Percentiles rank a stretch among this genome's conserved stretches.
Conservation (phyloP, 2,888 invertebrate species). For the Dromius quadrimaculatus region DNA sequence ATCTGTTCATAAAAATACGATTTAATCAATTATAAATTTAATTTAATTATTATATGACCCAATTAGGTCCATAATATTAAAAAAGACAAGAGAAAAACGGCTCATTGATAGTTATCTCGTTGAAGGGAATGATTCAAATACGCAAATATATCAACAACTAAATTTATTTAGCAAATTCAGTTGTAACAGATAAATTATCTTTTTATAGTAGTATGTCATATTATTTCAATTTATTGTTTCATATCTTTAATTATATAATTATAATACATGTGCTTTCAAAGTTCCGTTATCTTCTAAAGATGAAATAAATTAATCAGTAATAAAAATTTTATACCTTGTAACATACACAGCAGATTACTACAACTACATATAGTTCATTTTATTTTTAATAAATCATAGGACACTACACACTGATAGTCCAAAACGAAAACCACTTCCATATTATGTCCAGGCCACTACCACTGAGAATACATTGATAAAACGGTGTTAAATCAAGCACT, state of each 20-base stretch:
- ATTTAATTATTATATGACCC: too few relatives aligned
- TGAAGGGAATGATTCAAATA: constrained; percentile 4
- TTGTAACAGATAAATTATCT: constrained; percentile 17
- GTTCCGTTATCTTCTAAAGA: constrained; percentile 45
- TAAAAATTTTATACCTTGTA: constrained; percentile 46
- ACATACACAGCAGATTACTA: constrained; percentile 46
- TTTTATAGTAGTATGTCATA: constrained; percentile 22
- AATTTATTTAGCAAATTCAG: constrained; percentile 32
- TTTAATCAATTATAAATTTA: too few relatives aligned
- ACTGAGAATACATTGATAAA: constrained; percentile 51
- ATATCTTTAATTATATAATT: constrained; percentile 23
- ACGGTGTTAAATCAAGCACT: constrained; percentile 52
- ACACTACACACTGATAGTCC: constrained; percentile 52
- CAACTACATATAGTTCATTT: constrained; percentile 49
- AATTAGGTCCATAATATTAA: too few relatives aligned
- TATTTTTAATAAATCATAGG: constrained; percentile 48
- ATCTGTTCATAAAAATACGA: too few relatives aligned
- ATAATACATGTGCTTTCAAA: constrained; percentile 50
- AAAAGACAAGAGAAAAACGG: too few relatives aligned
- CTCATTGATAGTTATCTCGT: too few relatives aligned
- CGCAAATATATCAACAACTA: constrained; percentile 6
- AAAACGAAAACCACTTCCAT: constrained; percentile 50
- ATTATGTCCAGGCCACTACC: constrained; percentile 53
- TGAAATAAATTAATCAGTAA: constrained; percentile 51
- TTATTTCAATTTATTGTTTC: constrained; percentile 20